Percentiles rank a stretch among this genome's conserved stretches.
Conservation (phyloP, 2,888 invertebrate species). For the Cataglyphis albicans region DNA sequence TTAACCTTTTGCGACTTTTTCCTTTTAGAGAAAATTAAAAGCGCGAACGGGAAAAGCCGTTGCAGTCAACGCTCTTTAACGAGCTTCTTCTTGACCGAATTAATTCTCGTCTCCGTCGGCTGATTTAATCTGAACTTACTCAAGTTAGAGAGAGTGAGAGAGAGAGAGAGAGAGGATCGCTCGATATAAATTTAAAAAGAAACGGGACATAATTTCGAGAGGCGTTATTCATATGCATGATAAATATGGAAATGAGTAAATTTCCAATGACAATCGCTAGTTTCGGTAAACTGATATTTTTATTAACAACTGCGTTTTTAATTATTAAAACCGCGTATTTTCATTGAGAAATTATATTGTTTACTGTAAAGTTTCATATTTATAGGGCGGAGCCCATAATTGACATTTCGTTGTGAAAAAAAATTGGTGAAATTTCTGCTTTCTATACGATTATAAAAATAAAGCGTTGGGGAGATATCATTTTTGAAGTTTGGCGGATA, state of each 20-base stretch:
- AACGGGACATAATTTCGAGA: background rate
- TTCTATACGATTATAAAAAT: background rate
- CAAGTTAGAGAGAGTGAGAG: too few species aligned
- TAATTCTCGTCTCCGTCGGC: slow-evolving; percentile 24
- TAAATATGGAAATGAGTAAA: slow-evolving; percentile 24
- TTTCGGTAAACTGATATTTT: background rate
- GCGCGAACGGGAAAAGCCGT: background rate
- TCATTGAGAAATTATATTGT: background rate
- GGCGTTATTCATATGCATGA: background rate
- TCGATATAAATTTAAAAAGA: background rate
- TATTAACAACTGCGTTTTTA: slow-evolving; percentile 26
- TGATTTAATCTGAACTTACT: slow-evolving; percentile 29
- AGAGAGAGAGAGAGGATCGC: too few species aligned
- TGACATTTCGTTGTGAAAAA: background rate
- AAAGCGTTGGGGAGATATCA: background rate
- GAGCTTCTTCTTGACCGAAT: slow-evolving; percentile 36
- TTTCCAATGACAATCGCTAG: background rate
- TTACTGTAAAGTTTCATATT: background rate
- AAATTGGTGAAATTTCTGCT: background rate
- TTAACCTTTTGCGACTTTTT: slow-evolving; percentile 11
- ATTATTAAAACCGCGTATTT: slow-evolving; percentile 12
- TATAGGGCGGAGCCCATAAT: background rate
- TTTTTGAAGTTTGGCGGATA: slow-evolving; percentile 18
- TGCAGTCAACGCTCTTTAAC: slow-evolving; percentile 30
- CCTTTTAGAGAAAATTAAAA: slow-evolving; percentile 15